Base-by-base conservation (phyloP, 2,113 vertebrate genomes). In the Pundamilia nyererei region DNA sequence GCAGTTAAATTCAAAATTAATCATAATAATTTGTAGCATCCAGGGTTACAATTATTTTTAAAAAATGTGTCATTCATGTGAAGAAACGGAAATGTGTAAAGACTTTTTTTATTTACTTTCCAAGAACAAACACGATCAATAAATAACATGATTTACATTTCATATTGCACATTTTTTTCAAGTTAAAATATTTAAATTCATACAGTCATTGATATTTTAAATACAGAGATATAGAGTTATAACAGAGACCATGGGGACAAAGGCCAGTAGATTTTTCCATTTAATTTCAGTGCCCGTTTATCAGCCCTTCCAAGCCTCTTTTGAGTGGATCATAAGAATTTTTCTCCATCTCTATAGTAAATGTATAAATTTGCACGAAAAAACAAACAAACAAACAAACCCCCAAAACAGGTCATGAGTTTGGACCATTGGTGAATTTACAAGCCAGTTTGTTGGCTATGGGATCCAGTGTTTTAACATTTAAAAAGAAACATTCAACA, bases 131-230 rank as follows among this genome's bases (percentile, higher is more conserved):
- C 99, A 99, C 98, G 95, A 96, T 96, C 96, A 99, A 99, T 99
- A 99, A 99, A 99, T 99, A 99, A 99, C 96, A 96, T 97, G 97
- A 98, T 99, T 99, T 99, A 99, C 98, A 99, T 97, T 97, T 99
- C 96, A 97, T 99, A 99, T 99, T 99, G 99, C 99, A 99, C 99
- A 97, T 99, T 98, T 98, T 98, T 93, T 92, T 86, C 94, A 97
- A 96, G 96, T 97, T 99, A 98, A 99, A 99, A 98, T 99, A 98
- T 99, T 97, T 98, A 96, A 98, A 96, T 98, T 97, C 96, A 96
- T 98, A 99, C 98, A 98, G 97, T 97, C 97, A 98, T 97, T 96
- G 97, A 98, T 98, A 97, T 98, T 98, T 98, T 98, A 98, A 98
- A 98, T 98, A 99, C 97, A 93, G 97, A 97, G 96, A 98, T 97